Evolutionary conservation across 1,140 invertebrate species (phyloP), one percentile per base, ranked within the genome.

Genomic region (Antheraea pernyi): DNA sequence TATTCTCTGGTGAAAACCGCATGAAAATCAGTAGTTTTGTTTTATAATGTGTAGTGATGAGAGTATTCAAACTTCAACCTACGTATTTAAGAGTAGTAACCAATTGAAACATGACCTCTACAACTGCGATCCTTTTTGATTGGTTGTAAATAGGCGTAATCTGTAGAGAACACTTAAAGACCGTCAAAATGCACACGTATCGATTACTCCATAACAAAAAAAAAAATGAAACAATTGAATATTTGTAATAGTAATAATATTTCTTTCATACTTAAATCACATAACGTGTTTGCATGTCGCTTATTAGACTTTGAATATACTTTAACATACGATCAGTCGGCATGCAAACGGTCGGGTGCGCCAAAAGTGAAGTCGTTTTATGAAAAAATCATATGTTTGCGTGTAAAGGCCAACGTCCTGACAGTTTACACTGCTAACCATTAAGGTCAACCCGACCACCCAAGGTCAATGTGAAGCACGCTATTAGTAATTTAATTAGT

Each of bases 401-500:
- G 9, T 53, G 61, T 37, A 37, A 63, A 63, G 36, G 61, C 13
- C 22, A 63, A 63, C 37, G 37, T 30, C 59, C 59, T 36, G 71
- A 74, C 46, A n/a, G 46, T 53, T 53, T 53, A 53, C 46, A 53
- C 46, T 53, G 39, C 65, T 58, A n/a, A 66, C 61, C 48, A 62
- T 68, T 73, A 79, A 81, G 79, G 79, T 81, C 74, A 59, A 42
- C 61, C 65, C 72, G 62, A 42, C 61, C 61, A 22, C 48, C 67
- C 75, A 83, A 80, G 81, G 81, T 59, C 79, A 75, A 67, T 70
- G 73, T 69, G 71, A 77, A 75, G 72, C 73, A 72, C 73, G 75
- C 77, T 75, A 79, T 83, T 83, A 83, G 78, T 65, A 67, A 67
- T 69, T 72, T 77, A 74, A 78, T 80, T 79, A 77, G 70, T 74